phyloP scores from a whole-genome alignment of 2,888 invertebrate genomes.

The Helobdella robusta region DNA sequence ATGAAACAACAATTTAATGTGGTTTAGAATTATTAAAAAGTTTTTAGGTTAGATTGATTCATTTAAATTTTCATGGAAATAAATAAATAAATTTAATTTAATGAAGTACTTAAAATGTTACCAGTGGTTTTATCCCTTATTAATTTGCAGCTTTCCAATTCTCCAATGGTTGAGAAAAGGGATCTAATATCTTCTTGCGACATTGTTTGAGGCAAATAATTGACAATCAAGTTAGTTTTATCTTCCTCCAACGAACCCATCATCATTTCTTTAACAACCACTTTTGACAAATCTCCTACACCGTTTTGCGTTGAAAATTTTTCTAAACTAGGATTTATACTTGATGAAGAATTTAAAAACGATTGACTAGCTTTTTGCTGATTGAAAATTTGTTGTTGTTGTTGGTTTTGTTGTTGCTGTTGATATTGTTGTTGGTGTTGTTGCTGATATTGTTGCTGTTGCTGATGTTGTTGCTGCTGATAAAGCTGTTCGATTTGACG shows the following conservation, averaged over 20 bases:
- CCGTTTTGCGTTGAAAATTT: constrained; percentile 19
- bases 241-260: constrained; percentile 34
- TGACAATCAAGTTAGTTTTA: constrained; percentile 90
- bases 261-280: constrained; percentile 5
- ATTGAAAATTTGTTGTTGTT: no score
- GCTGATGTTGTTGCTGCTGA: constrained; percentile 6
- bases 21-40: no score
- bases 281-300: neutral
- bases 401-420: constrained; percentile 14
- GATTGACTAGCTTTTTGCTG: no score
- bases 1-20: no score
- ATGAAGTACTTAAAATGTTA: no score
- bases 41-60: no score
- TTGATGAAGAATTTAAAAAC: constrained; percentile 3
- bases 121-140: constrained; percentile 95
- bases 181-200: constrained; percentile 97
- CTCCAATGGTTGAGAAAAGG: constrained; percentile 93
- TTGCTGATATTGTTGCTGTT: constrained; percentile 12
- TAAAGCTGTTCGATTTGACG: constrained; percentile 10
- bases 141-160: constrained; percentile 97
- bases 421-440: neutral
- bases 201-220: constrained; percentile 99
- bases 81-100: no score
- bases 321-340: no score
- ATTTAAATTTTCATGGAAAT: no score